Conservation (phyloP, 2,113 vertebrate genomes). For the Lucifuga dentata region DNA sequence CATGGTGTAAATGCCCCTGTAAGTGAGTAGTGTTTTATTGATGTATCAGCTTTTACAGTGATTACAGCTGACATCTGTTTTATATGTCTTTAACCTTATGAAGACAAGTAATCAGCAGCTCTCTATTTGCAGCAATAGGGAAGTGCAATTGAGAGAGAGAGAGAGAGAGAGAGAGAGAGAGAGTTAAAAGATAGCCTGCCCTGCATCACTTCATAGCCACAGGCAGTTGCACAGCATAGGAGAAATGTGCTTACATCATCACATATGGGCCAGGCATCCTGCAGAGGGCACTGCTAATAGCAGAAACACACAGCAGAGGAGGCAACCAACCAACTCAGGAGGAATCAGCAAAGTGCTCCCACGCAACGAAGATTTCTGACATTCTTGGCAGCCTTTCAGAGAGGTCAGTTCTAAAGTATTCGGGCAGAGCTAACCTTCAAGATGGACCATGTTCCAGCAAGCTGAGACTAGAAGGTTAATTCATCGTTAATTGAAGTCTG, state of each 20-base stretch:
- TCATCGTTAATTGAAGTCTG: slow-evolving; percentile 79
- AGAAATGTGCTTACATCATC: slow-evolving; percentile 83
- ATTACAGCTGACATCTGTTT: slow-evolving; percentile 43
- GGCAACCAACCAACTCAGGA: slow-evolving; percentile 60
- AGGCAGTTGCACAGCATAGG: slow-evolving; percentile 63
- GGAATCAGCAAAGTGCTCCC: slow-evolving; percentile 69
- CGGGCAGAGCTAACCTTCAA: slow-evolving; percentile 73
- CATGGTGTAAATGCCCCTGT: not conserved
- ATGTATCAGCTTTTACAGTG: slow-evolving; percentile 29
- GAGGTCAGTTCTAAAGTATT: slow-evolving; percentile 83
- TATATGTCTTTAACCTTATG: slow-evolving; percentile 35
- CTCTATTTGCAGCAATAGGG: slow-evolving; percentile 22
- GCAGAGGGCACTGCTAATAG: slow-evolving; percentile 85
- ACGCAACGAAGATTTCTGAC: slow-evolving; percentile 82
- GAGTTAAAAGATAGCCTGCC: slow-evolving; percentile 54
- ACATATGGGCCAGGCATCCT: slow-evolving; percentile 77
- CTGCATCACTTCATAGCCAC: slow-evolving; percentile 64
- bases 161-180: slow-evolving; percentile 1
- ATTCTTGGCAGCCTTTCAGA: slow-evolving; percentile 82
- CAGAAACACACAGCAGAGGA: slow-evolving; percentile 63
- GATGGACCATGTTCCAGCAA: slow-evolving; percentile 51
- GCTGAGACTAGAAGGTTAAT: slow-evolving; percentile 72
- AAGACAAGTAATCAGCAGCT: slow-evolving; percentile 40
- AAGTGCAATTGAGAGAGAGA: not conserved
- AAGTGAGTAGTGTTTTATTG: slow-evolving; percentile 14